Evolutionary conservation across 2,888 invertebrate species (phyloP).

Genomic region (Platynereis dumerilii): DNA sequence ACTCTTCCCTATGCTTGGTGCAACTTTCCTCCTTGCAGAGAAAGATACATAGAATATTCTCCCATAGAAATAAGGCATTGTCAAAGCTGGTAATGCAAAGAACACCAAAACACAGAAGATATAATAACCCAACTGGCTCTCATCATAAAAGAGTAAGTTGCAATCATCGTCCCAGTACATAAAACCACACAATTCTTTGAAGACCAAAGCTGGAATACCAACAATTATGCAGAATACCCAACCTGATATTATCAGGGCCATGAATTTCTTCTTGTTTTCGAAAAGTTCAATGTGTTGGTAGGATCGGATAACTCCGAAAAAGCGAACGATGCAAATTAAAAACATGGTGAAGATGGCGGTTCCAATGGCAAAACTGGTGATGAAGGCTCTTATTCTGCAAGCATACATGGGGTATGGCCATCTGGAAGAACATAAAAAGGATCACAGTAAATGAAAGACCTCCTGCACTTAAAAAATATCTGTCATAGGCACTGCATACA

Average conservation of each 20-base stretch:
- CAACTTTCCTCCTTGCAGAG: background rate
- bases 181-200: background rate
- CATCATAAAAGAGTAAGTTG: background rate
- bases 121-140: background rate
- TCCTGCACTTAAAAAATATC: too few species aligned
- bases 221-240: background rate
- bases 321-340: background rate
- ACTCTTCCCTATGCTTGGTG: background rate
- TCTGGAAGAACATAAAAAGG: background rate
- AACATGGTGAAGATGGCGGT: background rate
- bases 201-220: background rate
- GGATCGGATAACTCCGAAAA: background rate
- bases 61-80: constrained; percentile 2
- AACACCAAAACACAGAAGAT: background rate
- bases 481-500: too few species aligned
- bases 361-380: constrained; percentile 1
- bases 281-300: background rate
- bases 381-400: constrained; percentile 3
- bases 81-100: background rate
- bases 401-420: background rate
- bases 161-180: constrained; percentile 2
- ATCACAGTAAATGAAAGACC: too few species aligned
- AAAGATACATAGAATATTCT: background rate
- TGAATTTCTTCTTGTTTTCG: background rate
- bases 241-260: background rate